These are phyloP conservation scores for Orthosia cruda DNA, from an alignment of 2,888 invertebrate genomes.

Conservation along the genomic window DNA sequence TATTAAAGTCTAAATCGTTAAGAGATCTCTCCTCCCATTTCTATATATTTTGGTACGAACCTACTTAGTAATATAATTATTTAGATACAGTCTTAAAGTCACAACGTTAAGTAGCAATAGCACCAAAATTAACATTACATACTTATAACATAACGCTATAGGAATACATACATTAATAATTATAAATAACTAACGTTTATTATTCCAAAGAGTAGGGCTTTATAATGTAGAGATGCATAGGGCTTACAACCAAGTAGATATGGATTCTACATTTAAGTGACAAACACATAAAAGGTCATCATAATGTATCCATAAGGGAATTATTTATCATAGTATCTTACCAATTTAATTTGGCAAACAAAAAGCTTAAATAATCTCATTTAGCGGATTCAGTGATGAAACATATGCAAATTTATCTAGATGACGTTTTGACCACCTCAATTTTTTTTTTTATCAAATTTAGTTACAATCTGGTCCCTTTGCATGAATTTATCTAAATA, in stretches of 20 bases:
- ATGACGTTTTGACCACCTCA: neutral
- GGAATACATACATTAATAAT: constrained; percentile 27
- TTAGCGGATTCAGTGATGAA: neutral
- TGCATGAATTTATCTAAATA: constrained; percentile 7
- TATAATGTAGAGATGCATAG: constrained; percentile 5
- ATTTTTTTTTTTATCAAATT: neutral
- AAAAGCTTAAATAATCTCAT: constrained; percentile 6
- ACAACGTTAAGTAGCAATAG: constrained; percentile 79
- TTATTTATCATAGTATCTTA: too few species aligned
- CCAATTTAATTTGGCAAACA: neutral
- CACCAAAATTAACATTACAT: constrained; percentile 41
- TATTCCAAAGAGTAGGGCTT: neutral
- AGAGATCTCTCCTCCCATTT: constrained; percentile 71
- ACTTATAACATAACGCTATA: constrained; percentile 24
- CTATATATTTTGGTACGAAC: constrained; percentile 69
- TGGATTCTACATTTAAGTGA: neutral
- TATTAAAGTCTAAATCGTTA: constrained; percentile 34
- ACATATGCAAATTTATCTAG: neutral
- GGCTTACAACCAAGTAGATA: neutral
- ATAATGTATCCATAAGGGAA: neutral
- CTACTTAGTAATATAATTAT: constrained; percentile 54
- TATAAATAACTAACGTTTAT: neutral
- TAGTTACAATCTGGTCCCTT: constrained; percentile 1
- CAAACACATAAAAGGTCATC: neutral
- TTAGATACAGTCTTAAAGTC: constrained; percentile 83